Conservation (phyloP, 2,888 invertebrate genomes). For the Thyatira batis region DNA sequence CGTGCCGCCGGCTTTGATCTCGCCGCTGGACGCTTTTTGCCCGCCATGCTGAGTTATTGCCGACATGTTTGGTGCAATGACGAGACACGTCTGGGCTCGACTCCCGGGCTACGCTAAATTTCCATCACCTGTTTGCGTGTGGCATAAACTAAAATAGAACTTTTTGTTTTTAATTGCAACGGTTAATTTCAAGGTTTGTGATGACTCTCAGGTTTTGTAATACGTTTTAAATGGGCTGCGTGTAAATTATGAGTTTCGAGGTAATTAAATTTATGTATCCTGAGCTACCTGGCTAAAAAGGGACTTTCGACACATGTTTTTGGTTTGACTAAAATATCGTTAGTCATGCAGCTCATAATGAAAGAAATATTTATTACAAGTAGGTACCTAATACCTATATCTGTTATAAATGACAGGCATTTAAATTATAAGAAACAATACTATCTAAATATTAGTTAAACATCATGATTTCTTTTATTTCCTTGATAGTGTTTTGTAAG, state of each 20-base stretch:
- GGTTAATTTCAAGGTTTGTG: background rate
- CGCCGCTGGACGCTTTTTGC: conserved; percentile 61
- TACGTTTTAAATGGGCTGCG: background rate
- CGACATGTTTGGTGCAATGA: conserved; percentile 46
- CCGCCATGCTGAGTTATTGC: conserved; percentile 59
- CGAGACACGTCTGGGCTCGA: conserved; percentile 34
- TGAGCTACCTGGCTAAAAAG: too few relatives aligned
- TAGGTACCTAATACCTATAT: too few relatives aligned
- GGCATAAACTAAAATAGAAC: conserved; percentile 1
- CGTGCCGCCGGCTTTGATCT: conserved; percentile 68
- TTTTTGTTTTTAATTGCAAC: background rate
- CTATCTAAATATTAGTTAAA: too few relatives aligned
- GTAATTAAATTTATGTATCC: background rate
- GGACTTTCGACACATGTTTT: too few relatives aligned
- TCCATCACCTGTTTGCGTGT: conserved; percentile 21
- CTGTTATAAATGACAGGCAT: too few relatives aligned
- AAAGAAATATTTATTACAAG: too few relatives aligned
- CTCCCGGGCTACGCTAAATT: conserved; percentile 57
- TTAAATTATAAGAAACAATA: too few relatives aligned
- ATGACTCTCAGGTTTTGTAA: conserved; percentile 6
- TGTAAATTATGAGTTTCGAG: background rate
- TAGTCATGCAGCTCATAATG: too few relatives aligned
- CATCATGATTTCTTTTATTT: too few relatives aligned
- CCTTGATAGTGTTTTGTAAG: too few relatives aligned
- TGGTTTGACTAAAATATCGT: too few relatives aligned